Percentiles rank a stretch among this genome's conserved stretches.
Conservation (phyloP, 1,140 invertebrate genomes). For the Choristoneura fumiferana region DNA sequence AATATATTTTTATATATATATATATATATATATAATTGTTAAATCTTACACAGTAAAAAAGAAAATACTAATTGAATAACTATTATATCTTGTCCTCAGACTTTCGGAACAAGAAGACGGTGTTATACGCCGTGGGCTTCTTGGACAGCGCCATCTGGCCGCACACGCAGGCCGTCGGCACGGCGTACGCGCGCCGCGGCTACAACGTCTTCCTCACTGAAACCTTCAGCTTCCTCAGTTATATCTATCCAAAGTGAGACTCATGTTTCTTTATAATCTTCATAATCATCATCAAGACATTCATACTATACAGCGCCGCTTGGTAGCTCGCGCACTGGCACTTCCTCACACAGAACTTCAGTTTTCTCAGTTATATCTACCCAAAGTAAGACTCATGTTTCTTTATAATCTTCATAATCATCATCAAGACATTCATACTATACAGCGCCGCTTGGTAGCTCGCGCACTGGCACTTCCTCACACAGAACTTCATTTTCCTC, state of each 20-base stretch:
- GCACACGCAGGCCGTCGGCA: conserved; percentile 50
- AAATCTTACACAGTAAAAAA: too few relatives aligned
- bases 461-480: conserved; percentile 50
- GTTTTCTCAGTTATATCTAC: conserved; percentile 60
- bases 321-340: conserved; percentile 54
- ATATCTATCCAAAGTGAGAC: conserved; percentile 66
- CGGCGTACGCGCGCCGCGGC: conserved; percentile 47
- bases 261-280: background rate
- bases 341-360: conserved; percentile 49
- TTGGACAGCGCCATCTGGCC: conserved; percentile 51
- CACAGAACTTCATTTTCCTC: conserved; percentile 53
- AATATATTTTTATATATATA: too few relatives aligned
- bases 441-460: conserved; percentile 50
- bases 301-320: conserved; percentile 48
- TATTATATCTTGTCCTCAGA: conserved; percentile 53
- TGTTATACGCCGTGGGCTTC: conserved; percentile 55
- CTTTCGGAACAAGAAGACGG: conserved; percentile 55
- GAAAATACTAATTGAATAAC: too few relatives aligned
- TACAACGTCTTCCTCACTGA: conserved; percentile 64
- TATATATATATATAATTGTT: too few relatives aligned
- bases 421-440: too few relatives aligned
- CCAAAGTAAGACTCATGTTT: conserved; percentile 48
- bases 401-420: too few relatives aligned
- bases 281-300: too few relatives aligned
- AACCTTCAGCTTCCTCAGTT: conserved; percentile 51